These are phyloP conservation scores for Semotilus atromaculatus DNA, from an alignment of 2,797 vertebrate species.

Conservation along the genomic window DNA sequence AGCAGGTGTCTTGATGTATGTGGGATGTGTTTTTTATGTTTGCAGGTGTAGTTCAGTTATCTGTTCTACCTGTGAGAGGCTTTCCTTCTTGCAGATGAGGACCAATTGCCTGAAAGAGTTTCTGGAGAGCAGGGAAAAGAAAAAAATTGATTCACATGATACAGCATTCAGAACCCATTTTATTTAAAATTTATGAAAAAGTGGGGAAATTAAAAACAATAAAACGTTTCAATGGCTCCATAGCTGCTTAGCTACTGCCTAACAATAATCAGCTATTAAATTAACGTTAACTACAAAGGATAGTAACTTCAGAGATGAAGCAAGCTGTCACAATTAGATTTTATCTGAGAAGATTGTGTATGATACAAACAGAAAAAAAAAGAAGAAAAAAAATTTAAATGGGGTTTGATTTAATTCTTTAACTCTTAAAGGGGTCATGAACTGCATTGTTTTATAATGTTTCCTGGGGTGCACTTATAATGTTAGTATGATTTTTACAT, in stretches of 20 bases:
- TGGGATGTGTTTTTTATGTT: not conserved
- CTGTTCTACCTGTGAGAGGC: constrained; percentile 84
- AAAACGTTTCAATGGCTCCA: too few relatives aligned
- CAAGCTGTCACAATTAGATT: not conserved
- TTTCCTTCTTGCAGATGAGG: constrained; percentile 87
- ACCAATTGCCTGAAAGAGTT: constrained; percentile 92
- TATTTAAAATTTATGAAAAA: not conserved
- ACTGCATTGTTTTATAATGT: too few relatives aligned
- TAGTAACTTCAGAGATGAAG: not conserved
- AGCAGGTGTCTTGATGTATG: not conserved
- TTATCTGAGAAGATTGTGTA: not conserved
- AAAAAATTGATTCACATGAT: not conserved
- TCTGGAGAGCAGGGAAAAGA: constrained; percentile 71
- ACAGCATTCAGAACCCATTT: not conserved
- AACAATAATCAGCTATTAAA: not conserved
- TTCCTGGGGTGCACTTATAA: too few relatives aligned
- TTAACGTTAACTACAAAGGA: not conserved
- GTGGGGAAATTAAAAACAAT: too few relatives aligned
- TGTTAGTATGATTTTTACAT: too few relatives aligned
- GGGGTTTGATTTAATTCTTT: not conserved
- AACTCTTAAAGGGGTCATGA: not conserved
- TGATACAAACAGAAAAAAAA: not conserved
- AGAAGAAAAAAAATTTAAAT: not conserved
- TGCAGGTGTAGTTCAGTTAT: not conserved
- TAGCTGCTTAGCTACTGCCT: not conserved